Conservation (phyloP, 2,888 invertebrate genomes). For the Bedellia somnulentella region DNA sequence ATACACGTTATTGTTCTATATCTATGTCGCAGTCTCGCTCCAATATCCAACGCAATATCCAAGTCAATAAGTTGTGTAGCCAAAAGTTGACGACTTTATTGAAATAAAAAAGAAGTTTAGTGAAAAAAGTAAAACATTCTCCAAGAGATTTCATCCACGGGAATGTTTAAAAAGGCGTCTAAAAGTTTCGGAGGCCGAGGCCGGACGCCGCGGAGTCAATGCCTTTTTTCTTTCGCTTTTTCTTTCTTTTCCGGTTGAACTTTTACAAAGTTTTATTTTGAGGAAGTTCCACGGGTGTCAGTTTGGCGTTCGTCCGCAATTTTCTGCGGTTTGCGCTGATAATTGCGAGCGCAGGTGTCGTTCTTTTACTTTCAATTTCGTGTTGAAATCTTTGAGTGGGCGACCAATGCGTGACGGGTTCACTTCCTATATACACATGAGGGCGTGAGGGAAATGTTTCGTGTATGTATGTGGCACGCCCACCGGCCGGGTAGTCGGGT, state of each 20-base stretch:
- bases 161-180: conserved; percentile 44
- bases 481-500: conserved; percentile 29
- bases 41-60: too few species aligned
- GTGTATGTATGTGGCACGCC: conserved; percentile 45
- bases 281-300: conserved; percentile 56
- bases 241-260: conserved; percentile 53
- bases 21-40: neutral
- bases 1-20: conserved; percentile 2
- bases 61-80: too few species aligned
- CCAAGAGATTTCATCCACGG: conserved; percentile 36
- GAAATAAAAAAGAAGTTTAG: too few species aligned
- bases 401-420: neutral
- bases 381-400: too few species aligned
- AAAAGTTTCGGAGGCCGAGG: conserved; percentile 29
- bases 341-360: conserved; percentile 55
- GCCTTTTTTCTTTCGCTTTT: conserved; percentile 55
- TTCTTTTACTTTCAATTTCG: conserved; percentile 24
- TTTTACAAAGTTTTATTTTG: conserved; percentile 53
- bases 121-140: too few species aligned
- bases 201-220: conserved; percentile 48
- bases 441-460: too few species aligned
- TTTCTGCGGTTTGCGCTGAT: conserved; percentile 53
- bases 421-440: too few species aligned
- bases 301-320: conserved; percentile 52
- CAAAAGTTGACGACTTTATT: neutral